Conservation (phyloP, 37 sponge, comb jelly and placozoan genomes). For the Ianthella basta region DNA sequence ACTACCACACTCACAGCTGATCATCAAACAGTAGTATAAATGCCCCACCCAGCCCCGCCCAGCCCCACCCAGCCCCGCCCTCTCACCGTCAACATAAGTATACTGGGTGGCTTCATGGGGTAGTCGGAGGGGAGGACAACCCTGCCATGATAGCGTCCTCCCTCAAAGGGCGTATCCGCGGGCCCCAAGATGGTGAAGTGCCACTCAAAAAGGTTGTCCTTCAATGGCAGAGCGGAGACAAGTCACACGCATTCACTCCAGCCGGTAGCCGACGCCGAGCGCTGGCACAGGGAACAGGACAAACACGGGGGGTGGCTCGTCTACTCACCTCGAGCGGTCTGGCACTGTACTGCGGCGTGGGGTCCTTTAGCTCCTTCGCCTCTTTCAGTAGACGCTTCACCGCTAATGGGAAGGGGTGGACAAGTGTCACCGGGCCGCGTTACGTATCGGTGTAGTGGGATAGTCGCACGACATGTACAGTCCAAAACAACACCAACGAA, state of each 20-base stretch:
- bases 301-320: neutral
- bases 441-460: neutral
- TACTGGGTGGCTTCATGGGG: conserved; percentile 99
- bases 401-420: conserved; percentile 47
- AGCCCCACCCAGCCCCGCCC: too few relatives aligned
- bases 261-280: neutral
- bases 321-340: conserved; percentile 90
- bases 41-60: too few relatives aligned
- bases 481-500: neutral
- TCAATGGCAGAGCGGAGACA: neutral
- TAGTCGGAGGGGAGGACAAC: conserved; percentile 95
- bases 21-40: neutral
- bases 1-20: neutral
- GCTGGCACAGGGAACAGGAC: neutral
- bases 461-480: neutral
- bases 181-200: conserved; percentile 97
- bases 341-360: conserved; percentile 89
- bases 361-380: conserved; percentile 90
- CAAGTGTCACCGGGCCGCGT: neutral
- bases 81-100: conserved; percentile 91
- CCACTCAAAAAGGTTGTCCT: conserved; percentile 99
- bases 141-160: conserved; percentile 94
- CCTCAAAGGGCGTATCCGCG: conserved; percentile 80
- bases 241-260: too few relatives aligned
- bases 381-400: conserved; percentile 97